These are phyloP conservation scores for Coregonus suidteri DNA, from an alignment of 2,797 vertebrate genomes.

Conservation along the genomic window DNA sequence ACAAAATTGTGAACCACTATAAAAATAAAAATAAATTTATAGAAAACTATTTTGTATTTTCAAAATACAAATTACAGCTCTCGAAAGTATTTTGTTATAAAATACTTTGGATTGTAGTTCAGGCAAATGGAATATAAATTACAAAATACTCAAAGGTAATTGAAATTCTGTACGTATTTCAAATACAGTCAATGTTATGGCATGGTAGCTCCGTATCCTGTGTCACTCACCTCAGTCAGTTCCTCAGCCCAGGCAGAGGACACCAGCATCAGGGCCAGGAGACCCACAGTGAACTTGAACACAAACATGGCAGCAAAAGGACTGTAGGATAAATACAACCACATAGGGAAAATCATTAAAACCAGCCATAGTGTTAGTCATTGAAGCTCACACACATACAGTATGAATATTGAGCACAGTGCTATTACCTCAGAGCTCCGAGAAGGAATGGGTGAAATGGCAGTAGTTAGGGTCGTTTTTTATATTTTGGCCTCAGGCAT, in stretches of 20 bases:
- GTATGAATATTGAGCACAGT: not conserved
- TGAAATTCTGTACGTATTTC: too few species aligned
- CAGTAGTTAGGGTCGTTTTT: not conserved
- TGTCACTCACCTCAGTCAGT: conserved; percentile 16
- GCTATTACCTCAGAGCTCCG: conserved; percentile 46
- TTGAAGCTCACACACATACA: not conserved
- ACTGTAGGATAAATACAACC: conserved; percentile 14
- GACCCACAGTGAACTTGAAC: conserved; percentile 52
- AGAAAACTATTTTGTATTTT: too few species aligned
- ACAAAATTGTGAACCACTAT: too few species aligned
- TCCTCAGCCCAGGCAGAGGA: conserved; percentile 64
- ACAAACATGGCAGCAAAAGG: conserved; percentile 59
- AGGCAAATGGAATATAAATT: too few species aligned
- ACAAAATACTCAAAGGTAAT: too few species aligned
- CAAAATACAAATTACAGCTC: too few species aligned
- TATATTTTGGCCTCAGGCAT: conserved; percentile 12
- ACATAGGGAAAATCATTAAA: not conserved
- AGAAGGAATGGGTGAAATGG: not conserved
- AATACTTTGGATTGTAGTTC: too few species aligned
- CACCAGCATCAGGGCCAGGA: conserved; percentile 60
- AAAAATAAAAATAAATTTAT: too few species aligned
- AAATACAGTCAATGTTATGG: too few species aligned
- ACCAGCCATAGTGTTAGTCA: not conserved
- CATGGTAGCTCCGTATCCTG: not conserved
- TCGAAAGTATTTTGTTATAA: too few species aligned